These are phyloP conservation scores for Phainopepla nitens DNA, from an alignment of 2,113 vertebrate genomes.

Conservation along the genomic window DNA sequence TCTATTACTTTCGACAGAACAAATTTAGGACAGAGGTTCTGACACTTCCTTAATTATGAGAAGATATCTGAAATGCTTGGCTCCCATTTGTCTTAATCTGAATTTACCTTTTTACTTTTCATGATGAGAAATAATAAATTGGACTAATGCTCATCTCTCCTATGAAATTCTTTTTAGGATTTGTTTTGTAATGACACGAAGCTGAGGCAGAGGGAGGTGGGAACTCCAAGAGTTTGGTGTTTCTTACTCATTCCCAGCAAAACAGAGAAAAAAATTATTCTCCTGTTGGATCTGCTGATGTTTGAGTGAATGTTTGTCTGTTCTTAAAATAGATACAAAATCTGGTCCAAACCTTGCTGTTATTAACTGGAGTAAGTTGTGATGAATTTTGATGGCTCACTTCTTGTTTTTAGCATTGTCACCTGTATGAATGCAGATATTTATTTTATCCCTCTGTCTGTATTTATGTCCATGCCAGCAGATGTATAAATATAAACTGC, in stretches of 20 bases:
- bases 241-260: neutral
- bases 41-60: slow-evolving; percentile 24
- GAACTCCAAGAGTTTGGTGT: neutral
- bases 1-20: neutral
- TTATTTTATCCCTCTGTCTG: neutral
- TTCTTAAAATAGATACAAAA: neutral
- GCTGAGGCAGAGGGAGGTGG: neutral
- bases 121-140: neutral
- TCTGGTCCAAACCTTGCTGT: neutral
- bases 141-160: neutral
- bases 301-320: neutral
- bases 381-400: neutral
- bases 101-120: neutral
- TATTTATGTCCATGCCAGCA: neutral
- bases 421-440: neutral
- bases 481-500: neutral
- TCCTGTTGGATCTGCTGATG: neutral
- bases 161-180: neutral
- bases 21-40: neutral
- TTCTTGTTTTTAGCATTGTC: neutral
- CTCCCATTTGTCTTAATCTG: neutral
- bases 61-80: neutral
- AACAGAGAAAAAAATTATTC: neutral
- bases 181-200: neutral
- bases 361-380: neutral